Evolutionary conservation across 2,797 vertebrate species (phyloP).

Genomic region (Amniataba percoides): DNA sequence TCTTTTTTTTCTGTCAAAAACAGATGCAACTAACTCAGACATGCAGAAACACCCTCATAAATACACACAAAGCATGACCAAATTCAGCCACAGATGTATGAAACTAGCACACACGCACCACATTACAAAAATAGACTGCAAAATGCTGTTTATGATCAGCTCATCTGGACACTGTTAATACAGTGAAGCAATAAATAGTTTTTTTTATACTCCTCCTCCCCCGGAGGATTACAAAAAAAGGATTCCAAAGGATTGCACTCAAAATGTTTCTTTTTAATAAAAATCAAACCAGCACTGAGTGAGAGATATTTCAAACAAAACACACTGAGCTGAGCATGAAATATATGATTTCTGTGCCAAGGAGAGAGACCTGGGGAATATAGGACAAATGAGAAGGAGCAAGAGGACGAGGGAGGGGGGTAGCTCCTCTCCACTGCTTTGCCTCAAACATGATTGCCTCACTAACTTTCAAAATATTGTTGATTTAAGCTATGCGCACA

Average conservation of each 20-base stretch:
- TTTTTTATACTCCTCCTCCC: conserved; percentile 50
- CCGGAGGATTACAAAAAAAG: conserved; percentile 63
- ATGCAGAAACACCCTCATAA: conserved; percentile 50
- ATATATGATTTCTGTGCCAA: conserved; percentile 69
- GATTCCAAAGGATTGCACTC: conserved; percentile 67
- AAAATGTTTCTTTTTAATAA: conserved; percentile 77
- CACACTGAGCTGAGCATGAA: conserved; percentile 64
- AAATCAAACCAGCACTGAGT: conserved; percentile 66
- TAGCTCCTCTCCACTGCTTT: conserved; percentile 64
- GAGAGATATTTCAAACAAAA: conserved; percentile 74
- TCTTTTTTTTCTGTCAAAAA: conserved; percentile 44
- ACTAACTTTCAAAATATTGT: conserved; percentile 80
- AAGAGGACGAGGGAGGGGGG: conserved; percentile 22
- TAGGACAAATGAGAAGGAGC: conserved; percentile 66
- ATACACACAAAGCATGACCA: conserved; percentile 36
- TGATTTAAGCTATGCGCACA: conserved; percentile 80
- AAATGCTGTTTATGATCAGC: conserved; percentile 61
- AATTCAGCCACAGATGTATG: conserved; percentile 48
- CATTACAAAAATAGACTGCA: conserved; percentile 65
- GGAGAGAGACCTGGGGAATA: conserved; percentile 68
- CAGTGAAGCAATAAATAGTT: conserved; percentile 68
- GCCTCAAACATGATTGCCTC: conserved; percentile 77
- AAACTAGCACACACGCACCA: conserved; percentile 30
- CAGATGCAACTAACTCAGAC: conserved; percentile 37
- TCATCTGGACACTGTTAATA: conserved; percentile 75